Percentiles rank a stretch among this genome's conserved stretches.
Evolutionary conservation across 2,797 vertebrate species (phyloP).

Genomic region (Emydoidea blandingii): DNA sequence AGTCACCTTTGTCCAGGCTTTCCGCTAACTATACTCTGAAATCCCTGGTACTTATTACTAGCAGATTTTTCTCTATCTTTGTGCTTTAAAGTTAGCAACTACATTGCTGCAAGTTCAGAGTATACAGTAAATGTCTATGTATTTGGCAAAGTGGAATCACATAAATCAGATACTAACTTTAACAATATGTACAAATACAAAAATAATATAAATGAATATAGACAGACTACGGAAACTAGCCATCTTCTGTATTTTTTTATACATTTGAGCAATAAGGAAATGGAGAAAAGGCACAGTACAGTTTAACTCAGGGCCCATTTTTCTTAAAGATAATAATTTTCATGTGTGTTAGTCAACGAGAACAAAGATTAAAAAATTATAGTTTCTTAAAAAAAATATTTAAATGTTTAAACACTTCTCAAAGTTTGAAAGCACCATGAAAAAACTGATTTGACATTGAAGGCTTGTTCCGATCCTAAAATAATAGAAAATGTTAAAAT

Average conservation of each 20-base stretch:
- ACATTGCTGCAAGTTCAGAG: not conserved
- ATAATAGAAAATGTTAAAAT: not conserved
- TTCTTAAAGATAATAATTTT: not conserved
- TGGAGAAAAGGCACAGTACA: not conserved
- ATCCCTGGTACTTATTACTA: not conserved
- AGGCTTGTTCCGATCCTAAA: not conserved
- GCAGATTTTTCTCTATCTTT: not conserved
- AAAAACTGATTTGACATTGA: not conserved
- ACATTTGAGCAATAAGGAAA: not conserved
- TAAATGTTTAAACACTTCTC: not conserved
- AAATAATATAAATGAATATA: not conserved
- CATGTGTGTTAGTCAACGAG: not conserved
- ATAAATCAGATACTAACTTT: not conserved
- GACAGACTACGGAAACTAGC: not conserved
- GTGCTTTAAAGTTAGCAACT: not conserved
- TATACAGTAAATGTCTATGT: fast-evolving
- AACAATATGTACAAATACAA: not conserved
- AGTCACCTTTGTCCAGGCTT: not conserved
- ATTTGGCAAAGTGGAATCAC: not conserved
- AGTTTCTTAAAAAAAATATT: not conserved
- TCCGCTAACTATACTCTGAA: not conserved
- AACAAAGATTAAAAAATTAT: not conserved
- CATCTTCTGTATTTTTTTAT: not conserved
- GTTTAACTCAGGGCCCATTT: not conserved
- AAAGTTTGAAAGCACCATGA: not conserved